These are phyloP conservation scores for Melipona beecheii DNA, from an alignment of 2,888 invertebrate genomes.

Conservation along the genomic window DNA sequence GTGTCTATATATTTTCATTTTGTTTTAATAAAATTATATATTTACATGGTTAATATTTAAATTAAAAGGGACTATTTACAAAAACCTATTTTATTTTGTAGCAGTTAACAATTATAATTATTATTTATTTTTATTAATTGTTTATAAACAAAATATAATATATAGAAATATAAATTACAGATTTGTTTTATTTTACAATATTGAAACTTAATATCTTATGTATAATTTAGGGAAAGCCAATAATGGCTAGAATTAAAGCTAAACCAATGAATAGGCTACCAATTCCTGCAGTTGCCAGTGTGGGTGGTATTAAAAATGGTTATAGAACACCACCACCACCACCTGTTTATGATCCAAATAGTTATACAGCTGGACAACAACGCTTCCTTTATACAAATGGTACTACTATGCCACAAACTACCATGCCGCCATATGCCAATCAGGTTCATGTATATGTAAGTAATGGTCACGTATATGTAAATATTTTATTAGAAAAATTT, in stretches of 20 bases:
- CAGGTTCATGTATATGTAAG: slow-evolving; percentile 88
- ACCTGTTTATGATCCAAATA: slow-evolving; percentile 87
- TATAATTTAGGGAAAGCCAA: slow-evolving; percentile 89
- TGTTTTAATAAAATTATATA: not conserved
- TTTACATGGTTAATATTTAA: not conserved
- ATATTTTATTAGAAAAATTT: not conserved
- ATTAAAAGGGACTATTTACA: not conserved
- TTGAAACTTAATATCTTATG: slow-evolving; percentile 28
- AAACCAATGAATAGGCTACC: slow-evolving; percentile 91
- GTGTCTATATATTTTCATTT: not conserved
- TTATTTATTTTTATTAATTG: not conserved
- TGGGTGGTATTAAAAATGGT: slow-evolving; percentile 87
- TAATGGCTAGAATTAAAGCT: slow-evolving; percentile 95
- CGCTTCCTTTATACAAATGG: slow-evolving; percentile 88
- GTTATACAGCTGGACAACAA: slow-evolving; percentile 86
- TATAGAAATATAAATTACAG: not conserved
- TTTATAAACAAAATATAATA: not conserved
- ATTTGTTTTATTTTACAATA: not conserved
- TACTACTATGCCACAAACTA: slow-evolving; percentile 86
- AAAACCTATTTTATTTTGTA: not conserved
- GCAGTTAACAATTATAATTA: not conserved
- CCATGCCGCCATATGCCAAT: slow-evolving; percentile 86
- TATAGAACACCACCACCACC: slow-evolving; percentile 87
- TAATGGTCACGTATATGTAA: slow-evolving; percentile 64
- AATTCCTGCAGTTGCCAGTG: slow-evolving; percentile 85